These are phyloP conservation scores for Eurystomus gularis DNA, from an alignment of 2,113 vertebrate genomes.

Conservation along the genomic window DNA sequence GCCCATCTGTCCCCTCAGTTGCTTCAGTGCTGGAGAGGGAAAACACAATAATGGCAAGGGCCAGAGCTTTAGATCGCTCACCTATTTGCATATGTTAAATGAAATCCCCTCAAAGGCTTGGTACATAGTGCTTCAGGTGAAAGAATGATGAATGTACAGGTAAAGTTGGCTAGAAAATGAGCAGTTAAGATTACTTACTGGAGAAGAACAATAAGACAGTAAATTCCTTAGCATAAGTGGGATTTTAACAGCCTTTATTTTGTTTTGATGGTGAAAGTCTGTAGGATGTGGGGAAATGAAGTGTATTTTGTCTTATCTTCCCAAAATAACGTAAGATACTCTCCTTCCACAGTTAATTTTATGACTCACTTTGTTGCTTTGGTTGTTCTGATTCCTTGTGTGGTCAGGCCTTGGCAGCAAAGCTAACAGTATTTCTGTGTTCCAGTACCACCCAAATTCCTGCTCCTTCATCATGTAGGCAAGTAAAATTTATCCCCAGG, in stretches of 20 bases:
- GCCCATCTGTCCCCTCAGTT: background rate
- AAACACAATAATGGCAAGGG: background rate
- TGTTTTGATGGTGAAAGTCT: background rate
- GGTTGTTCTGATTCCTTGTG: background rate
- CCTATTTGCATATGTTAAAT: background rate
- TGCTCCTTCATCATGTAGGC: background rate
- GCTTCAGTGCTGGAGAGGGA: background rate
- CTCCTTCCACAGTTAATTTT: background rate
- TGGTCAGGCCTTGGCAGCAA: background rate
- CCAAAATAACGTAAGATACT: background rate
- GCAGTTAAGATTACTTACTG: background rate
- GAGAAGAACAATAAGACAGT: background rate
- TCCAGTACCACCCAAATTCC: background rate
- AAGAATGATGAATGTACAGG: fast-evolving
- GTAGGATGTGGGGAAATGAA: background rate
- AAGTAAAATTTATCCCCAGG: background rate
- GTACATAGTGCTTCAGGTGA: background rate
- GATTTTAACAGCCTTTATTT: background rate
- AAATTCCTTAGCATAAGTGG: background rate
- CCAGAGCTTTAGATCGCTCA: background rate
- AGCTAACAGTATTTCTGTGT: background rate
- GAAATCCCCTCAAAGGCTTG: background rate
- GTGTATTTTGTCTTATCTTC: background rate
- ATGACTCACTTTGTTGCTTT: background rate
- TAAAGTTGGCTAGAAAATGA: background rate